Conservation (phyloP, 92 coral and sea anemone genomes). For the Actinostola sp. region DNA sequence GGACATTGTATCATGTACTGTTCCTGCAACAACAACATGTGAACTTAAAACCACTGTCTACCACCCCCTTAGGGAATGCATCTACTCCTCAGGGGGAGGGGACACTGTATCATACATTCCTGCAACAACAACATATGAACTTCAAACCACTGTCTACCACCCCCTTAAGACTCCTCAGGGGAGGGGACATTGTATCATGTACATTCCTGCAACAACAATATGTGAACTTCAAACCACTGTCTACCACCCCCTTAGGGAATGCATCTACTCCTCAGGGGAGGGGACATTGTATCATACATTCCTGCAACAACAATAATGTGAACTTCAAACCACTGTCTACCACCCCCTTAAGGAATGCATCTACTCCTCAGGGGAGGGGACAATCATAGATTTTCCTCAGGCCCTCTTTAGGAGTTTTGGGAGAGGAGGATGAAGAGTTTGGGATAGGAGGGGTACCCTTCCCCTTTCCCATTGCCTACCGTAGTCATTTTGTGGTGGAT, state of each 20-base stretch:
- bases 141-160: background rate
- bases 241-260: background rate
- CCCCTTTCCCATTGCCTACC: too few relatives aligned
- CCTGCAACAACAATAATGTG: too few relatives aligned
- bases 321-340: conserved; percentile 4
- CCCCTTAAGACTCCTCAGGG: background rate
- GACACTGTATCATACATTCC: conserved; percentile 93
- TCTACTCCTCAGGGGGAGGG: too few relatives aligned
- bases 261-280: too few relatives aligned
- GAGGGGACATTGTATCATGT: too few relatives aligned
- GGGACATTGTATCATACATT: too few relatives aligned
- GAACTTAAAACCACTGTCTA: background rate
- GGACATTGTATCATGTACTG: too few relatives aligned
- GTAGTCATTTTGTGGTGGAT: conserved; percentile 87
- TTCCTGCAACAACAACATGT: conserved; percentile 38
- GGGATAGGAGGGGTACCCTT: too few relatives aligned
- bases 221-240: background rate
- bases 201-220: conserved; percentile 53
- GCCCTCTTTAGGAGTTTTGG: too few relatives aligned
- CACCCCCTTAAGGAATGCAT: background rate
- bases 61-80: background rate
- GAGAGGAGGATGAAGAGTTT: too few relatives aligned
- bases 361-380: too few relatives aligned
- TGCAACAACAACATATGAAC: background rate
- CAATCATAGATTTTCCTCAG: too few relatives aligned